Conservation (phyloP, 2,797 vertebrate species). For the Bucorvus abyssinicus region DNA sequence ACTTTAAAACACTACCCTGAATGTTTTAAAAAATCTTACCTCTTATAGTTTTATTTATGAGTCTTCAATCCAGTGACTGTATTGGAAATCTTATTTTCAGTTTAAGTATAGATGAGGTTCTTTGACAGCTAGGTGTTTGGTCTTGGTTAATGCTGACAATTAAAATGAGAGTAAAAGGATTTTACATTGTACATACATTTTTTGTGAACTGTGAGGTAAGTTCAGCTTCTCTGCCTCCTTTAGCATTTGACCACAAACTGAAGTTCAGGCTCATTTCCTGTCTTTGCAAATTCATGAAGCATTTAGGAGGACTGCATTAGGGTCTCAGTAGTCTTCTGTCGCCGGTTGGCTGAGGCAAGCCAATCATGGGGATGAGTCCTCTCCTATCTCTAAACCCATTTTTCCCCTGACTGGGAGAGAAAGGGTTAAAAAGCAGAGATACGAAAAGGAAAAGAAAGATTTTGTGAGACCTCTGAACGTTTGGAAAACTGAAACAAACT, state of each 20-base stretch:
- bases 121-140: neutral
- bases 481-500: too few species aligned
- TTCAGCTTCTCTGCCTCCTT: neutral
- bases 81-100: neutral
- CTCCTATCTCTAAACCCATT: too few species aligned
- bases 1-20: neutral
- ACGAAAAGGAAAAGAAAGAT: too few species aligned
- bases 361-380: too few species aligned
- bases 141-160: neutral
- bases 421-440: too few species aligned
- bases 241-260: neutral
- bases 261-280: neutral
- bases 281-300: neutral
- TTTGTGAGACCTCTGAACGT: too few species aligned
- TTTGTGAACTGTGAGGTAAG: neutral
- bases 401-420: too few species aligned
- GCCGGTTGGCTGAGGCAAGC: too few species aligned
- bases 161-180: neutral
- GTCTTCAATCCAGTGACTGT: neutral
- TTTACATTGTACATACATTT: neutral
- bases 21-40: neutral
- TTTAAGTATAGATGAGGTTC: neutral
- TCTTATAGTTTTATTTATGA: neutral
- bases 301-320: neutral
- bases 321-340: too few species aligned